phyloP scores from a whole-genome alignment of 1,140 invertebrate genomes.

The Homarus americanus region DNA sequence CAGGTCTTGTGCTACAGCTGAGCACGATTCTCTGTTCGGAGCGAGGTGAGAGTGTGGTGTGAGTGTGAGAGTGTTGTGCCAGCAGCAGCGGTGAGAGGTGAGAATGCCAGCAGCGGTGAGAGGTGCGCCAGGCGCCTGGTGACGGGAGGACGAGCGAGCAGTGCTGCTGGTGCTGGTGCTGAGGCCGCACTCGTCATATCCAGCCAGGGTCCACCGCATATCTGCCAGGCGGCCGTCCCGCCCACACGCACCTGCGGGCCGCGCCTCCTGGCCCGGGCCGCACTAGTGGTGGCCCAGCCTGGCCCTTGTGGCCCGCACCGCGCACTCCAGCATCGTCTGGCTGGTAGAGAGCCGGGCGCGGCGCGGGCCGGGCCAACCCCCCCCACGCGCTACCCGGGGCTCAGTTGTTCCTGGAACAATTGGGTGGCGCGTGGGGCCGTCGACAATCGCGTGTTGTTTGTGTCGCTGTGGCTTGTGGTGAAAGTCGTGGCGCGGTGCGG shows the following conservation, averaged over 20 bases:
- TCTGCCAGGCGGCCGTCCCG: slow-evolving; percentile 66
- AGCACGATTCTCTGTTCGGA: background rate
- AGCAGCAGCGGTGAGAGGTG: background rate
- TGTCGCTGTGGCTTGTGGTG: slow-evolving; percentile 71
- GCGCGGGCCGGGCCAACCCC: slow-evolving; percentile 60
- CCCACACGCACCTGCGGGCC: slow-evolving; percentile 49
- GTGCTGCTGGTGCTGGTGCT: slow-evolving; percentile 27
- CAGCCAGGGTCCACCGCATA: slow-evolving; percentile 72
- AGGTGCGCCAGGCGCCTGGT: background rate
- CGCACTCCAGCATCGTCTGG: slow-evolving; percentile 9
- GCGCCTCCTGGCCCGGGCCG: slow-evolving; percentile 64
- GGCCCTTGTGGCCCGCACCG: slow-evolving; percentile 60
- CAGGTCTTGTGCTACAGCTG: background rate
- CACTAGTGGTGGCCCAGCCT: slow-evolving; percentile 60
- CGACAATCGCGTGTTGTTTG: slow-evolving; percentile 70
- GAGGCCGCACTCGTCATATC: slow-evolving; percentile 54
- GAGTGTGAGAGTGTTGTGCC: slow-evolving; percentile 2
- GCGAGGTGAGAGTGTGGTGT: slow-evolving; percentile 45
- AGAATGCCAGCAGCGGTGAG: background rate
- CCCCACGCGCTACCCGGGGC: slow-evolving; percentile 68
- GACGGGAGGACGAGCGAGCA: background rate
- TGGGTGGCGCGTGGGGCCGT: slow-evolving; percentile 64
- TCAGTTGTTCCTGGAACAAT: slow-evolving; percentile 71
- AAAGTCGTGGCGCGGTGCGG: slow-evolving; percentile 38
- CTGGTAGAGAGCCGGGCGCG: slow-evolving; percentile 10